A percentile compares a stretch with the other conserved stretches of the same genome.
Conservation (phyloP, 2,797 vertebrate species). For the Macroramphosus scolopax region DNA sequence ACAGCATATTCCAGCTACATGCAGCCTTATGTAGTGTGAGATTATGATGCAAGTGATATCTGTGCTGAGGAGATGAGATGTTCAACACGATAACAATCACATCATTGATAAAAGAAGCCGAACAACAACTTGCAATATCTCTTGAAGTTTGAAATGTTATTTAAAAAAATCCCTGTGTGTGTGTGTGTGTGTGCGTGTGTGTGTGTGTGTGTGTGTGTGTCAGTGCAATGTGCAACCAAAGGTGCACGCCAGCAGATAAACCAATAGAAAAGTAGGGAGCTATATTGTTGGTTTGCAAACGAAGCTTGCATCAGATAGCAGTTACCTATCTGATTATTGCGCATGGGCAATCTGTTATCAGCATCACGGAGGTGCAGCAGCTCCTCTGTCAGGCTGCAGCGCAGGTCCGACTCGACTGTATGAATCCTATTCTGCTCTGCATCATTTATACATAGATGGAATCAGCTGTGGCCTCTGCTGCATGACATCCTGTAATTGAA, state of each 20-base stretch:
- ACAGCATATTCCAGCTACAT: slow-evolving; percentile 44
- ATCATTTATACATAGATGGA: slow-evolving; percentile 55
- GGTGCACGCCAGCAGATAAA: too few species aligned
- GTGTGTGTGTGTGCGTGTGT: slow-evolving; percentile 27
- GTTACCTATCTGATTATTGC: slow-evolving; percentile 67
- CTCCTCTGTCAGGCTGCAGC: slow-evolving; percentile 48
- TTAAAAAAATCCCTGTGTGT: slow-evolving; percentile 31
- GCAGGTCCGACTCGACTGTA: slow-evolving; percentile 33
- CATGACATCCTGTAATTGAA: slow-evolving; percentile 40
- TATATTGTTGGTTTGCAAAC: slow-evolving; percentile 48
- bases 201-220: slow-evolving; percentile 16
- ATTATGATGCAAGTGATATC: slow-evolving; percentile 61
- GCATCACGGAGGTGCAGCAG: slow-evolving; percentile 50
- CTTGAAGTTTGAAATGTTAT: slow-evolving; percentile 61
- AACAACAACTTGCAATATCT: slow-evolving; percentile 52
- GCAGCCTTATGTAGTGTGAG: slow-evolving; percentile 50
- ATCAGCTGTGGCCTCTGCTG: slow-evolving; percentile 46
- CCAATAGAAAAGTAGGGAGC: slow-evolving; percentile 45
- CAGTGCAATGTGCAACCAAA: too few species aligned
- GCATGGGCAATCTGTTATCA: slow-evolving; percentile 63
- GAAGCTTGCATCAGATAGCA: slow-evolving; percentile 65
- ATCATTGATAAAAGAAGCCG: slow-evolving; percentile 23
- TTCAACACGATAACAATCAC: slow-evolving; percentile 44
- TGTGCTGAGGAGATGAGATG: slow-evolving; percentile 56
- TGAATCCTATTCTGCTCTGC: slow-evolving; percentile 36